Evolutionary conservation across 2,888 invertebrate genomes (phyloP).

Genomic region (Xylota segnis): DNA sequence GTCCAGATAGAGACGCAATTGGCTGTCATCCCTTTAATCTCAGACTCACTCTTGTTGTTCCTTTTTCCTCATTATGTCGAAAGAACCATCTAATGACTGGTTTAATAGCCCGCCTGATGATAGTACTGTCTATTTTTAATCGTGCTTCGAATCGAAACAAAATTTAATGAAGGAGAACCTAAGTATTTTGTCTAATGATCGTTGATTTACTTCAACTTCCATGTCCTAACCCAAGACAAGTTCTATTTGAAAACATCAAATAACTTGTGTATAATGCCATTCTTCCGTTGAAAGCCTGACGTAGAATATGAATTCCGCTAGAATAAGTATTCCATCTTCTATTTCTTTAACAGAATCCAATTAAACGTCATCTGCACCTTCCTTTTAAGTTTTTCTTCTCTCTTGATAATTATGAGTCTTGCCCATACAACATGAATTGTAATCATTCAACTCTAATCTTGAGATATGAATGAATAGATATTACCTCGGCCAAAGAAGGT

Average conservation of each 20-base stretch:
- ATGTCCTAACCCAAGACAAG: neutral
- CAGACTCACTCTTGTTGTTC: no score
- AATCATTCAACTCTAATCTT: constrained; percentile 67
- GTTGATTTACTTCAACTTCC: neutral
- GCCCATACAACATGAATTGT: constrained; percentile 59
- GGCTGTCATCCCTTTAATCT: no score
- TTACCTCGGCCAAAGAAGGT: constrained; percentile 70
- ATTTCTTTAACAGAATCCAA: constrained; percentile 51
- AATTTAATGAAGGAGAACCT: neutral
- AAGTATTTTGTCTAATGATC: neutral
- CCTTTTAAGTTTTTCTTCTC: constrained; percentile 23
- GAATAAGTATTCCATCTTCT: constrained; percentile 43
- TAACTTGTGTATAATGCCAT: constrained; percentile 15
- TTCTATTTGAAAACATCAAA: constrained; percentile 8
- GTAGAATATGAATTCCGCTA: constrained; percentile 3
- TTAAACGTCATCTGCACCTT: constrained; percentile 62
- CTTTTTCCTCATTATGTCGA: no score
- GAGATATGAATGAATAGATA: constrained; percentile 73
- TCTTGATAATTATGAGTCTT: constrained; percentile 66
- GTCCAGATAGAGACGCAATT: no score
- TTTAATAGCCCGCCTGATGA: no score
- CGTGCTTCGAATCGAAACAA: neutral
- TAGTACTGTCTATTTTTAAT: no score
- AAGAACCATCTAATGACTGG: no score
- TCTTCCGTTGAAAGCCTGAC: constrained; percentile 15